Base-by-base conservation (phyloP, 2,888 invertebrate genomes). In the Anthophora plumipes region DNA sequence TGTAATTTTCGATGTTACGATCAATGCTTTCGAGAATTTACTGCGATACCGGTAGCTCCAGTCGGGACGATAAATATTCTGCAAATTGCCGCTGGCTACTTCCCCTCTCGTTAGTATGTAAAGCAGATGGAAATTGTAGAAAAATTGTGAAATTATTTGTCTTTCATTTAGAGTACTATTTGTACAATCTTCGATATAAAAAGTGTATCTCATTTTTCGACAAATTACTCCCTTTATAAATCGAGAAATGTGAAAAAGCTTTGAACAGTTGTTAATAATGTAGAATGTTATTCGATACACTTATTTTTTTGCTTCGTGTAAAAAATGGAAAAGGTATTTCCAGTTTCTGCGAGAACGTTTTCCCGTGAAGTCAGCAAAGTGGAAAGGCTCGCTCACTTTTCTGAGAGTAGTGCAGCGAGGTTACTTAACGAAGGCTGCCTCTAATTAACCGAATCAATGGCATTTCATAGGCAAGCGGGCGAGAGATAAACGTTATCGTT, bases 401-500 rank as follows among this genome's bases (percentile, higher is more conserved):
- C 14, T 20, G 14, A 20, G 25, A n/a, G 37, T 25, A 46, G 41
- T 1, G 7, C 12, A 17, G 12, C 72, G 37, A 12, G 14, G 37
- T 43, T 37, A 37, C 37, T 67, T 17, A 61, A 55, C 73, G 41
- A 55, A 43, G 55, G n/a, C 48, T 8, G 22, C 57, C 57, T 67
- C 41, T 66, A 79, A 83, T 83, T 75, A 71, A 74, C 57, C 69
- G 68, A 74, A 74, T 60, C 73, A 12, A 61, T 70, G 67, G 52
- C 14, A 63, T 41, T 64, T 55, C 41, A 17, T 22, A 41, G 60
- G 43, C 67, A n/a, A 66, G 46, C 57, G 39, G 25, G 54, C 59
- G 11, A n/a, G 22, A 50, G 84, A 83, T 76, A 79, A 79, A 69
- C 66, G 48, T 83, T 83, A 83, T 79, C 79, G 54, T 66, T 61